These are phyloP conservation scores for Busseola fusca DNA, from an alignment of 2,888 invertebrate species.

Conservation along the genomic window DNA sequence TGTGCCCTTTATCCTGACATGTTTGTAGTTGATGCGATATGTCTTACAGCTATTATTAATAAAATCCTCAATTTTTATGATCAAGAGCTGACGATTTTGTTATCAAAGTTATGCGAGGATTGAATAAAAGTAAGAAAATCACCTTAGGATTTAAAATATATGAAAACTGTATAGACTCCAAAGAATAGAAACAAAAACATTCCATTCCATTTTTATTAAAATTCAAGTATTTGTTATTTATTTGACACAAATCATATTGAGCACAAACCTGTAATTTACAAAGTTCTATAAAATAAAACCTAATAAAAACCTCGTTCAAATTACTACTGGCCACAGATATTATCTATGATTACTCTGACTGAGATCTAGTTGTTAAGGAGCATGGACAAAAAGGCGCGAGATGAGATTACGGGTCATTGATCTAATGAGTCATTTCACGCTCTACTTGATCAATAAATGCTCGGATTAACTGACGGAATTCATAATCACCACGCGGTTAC, in stretches of 20 bases:
- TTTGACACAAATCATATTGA: neutral
- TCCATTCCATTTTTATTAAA: neutral
- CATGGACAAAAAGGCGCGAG: constrained; percentile 58
- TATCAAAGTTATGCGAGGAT: neutral
- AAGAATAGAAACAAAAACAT: neutral
- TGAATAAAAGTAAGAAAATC: neutral
- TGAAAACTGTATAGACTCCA: neutral
- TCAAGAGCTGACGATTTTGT: neutral
- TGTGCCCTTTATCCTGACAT: no score
- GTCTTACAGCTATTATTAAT: neutral
- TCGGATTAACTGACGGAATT: constrained; percentile 48
- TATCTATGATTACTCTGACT: constrained; percentile 42
- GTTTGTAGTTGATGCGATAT: neutral
- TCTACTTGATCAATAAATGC: constrained; percentile 74
- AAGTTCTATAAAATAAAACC: neutral
- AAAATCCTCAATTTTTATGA: neutral
- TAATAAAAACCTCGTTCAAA: constrained; percentile 1
- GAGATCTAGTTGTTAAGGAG: constrained; percentile 34
- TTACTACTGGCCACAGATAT: constrained; percentile 13
- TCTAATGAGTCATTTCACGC: constrained; percentile 80
- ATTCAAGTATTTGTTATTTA: neutral
- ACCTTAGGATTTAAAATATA: neutral
- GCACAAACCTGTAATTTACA: neutral
- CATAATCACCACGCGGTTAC: constrained; percentile 32
- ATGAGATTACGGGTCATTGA: constrained; percentile 76